These are phyloP conservation scores for Neosilurus hyrtlii DNA, from an alignment of 2,797 vertebrate genomes.

Conservation along the genomic window DNA sequence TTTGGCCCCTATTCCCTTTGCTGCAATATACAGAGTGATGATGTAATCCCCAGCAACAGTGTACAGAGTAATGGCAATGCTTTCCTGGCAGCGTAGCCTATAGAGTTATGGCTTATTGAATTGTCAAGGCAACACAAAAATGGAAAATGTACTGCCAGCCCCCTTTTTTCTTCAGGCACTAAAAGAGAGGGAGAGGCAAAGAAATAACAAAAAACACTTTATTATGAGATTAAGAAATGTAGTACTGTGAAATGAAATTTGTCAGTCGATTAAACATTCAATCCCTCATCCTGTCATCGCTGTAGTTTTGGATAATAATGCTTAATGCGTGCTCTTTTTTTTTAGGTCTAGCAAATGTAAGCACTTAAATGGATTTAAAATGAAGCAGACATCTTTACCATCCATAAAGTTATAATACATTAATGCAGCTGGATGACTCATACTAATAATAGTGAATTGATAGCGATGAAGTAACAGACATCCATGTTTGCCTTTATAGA, in stretches of 20 bases:
- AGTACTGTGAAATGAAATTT: constrained; percentile 27
- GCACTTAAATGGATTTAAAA: neutral
- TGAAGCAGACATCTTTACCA: neutral
- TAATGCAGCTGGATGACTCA: neutral
- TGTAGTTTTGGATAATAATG: neutral
- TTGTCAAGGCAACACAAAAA: constrained; percentile 64
- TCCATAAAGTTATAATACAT: neutral
- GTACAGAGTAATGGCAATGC: constrained; percentile 51
- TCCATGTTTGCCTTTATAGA: neutral
- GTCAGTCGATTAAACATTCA: constrained; percentile 15
- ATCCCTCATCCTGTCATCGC: neutral
- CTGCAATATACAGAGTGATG: constrained; percentile 52
- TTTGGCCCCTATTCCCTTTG: constrained; percentile 31
- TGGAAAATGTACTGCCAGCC: constrained; percentile 42
- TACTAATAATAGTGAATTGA: constrained; percentile 14
- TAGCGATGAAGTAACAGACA: constrained; percentile 12
- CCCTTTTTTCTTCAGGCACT: constrained; percentile 42
- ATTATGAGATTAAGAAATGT: constrained; percentile 19
- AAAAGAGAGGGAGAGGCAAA: constrained; percentile 10
- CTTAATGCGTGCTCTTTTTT: neutral
- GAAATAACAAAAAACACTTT: constrained; percentile 26
- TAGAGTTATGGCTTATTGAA: constrained; percentile 59
- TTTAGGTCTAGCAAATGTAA: neutral
- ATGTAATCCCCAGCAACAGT: constrained; percentile 63
- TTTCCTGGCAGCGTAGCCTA: constrained; percentile 51